Evolutionary conservation across 2,797 vertebrate species (phyloP).

Genomic region (Bryconaethiops microstoma): DNA sequence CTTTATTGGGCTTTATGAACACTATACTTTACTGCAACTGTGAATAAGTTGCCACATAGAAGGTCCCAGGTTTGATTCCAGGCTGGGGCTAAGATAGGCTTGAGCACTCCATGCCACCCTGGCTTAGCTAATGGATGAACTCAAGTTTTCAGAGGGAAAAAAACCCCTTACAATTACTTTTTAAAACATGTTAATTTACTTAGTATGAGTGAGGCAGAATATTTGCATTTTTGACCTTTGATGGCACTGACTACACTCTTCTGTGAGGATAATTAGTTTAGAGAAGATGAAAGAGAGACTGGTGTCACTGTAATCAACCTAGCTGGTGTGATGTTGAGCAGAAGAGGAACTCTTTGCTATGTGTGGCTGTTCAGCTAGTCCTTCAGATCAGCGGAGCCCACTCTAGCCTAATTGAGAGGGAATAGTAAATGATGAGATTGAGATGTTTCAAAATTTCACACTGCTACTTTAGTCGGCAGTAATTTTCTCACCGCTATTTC

Average conservation of each 20-base stretch:
- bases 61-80: too few species aligned
- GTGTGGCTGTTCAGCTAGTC: background rate
- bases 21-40: too few species aligned
- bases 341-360: background rate
- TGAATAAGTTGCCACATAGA: too few species aligned
- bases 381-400: background rate
- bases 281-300: background rate
- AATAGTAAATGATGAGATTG: background rate
- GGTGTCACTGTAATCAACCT: background rate
- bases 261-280: background rate
- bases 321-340: background rate
- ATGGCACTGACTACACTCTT: background rate
- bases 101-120: too few species aligned
- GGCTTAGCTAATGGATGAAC: too few species aligned
- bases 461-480: background rate
- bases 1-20: too few species aligned
- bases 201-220: too few species aligned
- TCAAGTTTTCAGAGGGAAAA: too few species aligned
- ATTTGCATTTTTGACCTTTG: too few species aligned
- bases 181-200: too few species aligned
- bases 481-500: background rate
- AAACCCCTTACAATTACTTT: too few species aligned
- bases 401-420: background rate
- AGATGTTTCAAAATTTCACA: background rate
- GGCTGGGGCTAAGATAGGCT: too few species aligned